phyloP scores from a whole-genome alignment of 2,888 invertebrate species.

The Drosophila ustulata region DNA sequence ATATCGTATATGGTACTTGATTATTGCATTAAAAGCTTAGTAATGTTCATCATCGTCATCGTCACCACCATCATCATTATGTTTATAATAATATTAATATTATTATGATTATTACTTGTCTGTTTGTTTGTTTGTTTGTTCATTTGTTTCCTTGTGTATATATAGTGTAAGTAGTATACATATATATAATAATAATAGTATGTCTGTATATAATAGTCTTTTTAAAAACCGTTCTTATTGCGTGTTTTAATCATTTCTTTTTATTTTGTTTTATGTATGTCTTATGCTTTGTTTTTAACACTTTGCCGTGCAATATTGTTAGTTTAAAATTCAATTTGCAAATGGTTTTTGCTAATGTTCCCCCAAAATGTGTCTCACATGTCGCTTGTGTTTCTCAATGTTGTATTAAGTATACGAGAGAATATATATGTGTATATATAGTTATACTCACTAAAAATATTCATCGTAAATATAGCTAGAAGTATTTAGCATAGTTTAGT shows the following conservation, averaged over 20 bases:
- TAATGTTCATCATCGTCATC: constrained; percentile 63
- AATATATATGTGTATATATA: constrained; percentile 13
- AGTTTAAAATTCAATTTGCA: constrained; percentile 75
- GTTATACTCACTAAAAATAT: constrained; percentile 48
- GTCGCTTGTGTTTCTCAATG: constrained; percentile 64
- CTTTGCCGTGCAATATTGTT: constrained; percentile 65
- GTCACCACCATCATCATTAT: background rate
- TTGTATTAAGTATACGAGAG: constrained; percentile 11
- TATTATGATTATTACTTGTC: constrained; percentile 36
- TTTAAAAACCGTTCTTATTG: constrained; percentile 79
- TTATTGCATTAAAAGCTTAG: constrained; percentile 80
- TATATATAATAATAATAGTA: constrained; percentile 43
- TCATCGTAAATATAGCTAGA: constrained; percentile 53
- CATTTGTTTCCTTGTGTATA: constrained; percentile 30
- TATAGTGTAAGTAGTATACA: constrained; percentile 36
- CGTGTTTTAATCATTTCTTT: constrained; percentile 40
- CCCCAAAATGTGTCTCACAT: constrained; percentile 80
- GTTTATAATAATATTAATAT: background rate
- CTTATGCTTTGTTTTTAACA: constrained; percentile 40
- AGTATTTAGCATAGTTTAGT: constrained; percentile 56
- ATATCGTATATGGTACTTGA: constrained; percentile 61
- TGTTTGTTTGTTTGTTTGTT: constrained; percentile 19
- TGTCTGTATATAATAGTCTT: constrained; percentile 75
- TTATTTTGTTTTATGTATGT: constrained; percentile 55
- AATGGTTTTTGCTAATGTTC: constrained; percentile 70